Base-by-base conservation (phyloP, 2,888 invertebrate genomes). In the Heliconius erato region DNA sequence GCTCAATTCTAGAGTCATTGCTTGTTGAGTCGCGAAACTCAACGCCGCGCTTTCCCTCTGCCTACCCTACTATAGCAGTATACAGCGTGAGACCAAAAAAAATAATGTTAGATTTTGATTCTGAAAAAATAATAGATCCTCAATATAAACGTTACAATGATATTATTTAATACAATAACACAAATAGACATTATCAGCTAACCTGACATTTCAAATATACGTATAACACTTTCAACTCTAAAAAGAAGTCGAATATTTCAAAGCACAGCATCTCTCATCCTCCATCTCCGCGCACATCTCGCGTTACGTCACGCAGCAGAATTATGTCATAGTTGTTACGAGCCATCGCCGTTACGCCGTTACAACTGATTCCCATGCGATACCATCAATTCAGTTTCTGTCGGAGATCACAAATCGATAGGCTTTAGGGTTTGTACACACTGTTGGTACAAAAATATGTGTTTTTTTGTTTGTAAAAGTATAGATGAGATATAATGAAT, bases 321-420 rank as follows among this genome's bases (percentile, higher is more conserved):
- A 79, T 84, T 82, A 82, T 77, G 82, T 84, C 84, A 84, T 77
- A 80, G 69, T 12, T 82, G 74, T 79, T 71, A 81, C 71, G 67
- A 69, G 68, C 59, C 67, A 72, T 80, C 82, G 32, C 65, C 74
- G 77, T 68, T 59, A 23, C 72, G 32, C 65, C 74, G 77, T 68
- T 44, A 23, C 72, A 54, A 54, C 68, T 59, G 79, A 59, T 79
- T 83, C 82, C 67, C 82, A 83, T 80, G 82, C 63, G 82, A 83
- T 83, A 83, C 54, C 77, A 83, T 83, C 82, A 77, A 81, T 79
- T 80, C 82, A 65, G 80, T 83, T 83, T 83, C 80, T 78, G 54
- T 28, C 49, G 59, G 65, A 83, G 82, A 83, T 83, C 77, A 71
- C 67, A 63, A 54, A 83, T 83, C 77, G 82, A 83, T 83, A 83